Evolutionary conservation across 92 coral and sea anemone species (phyloP), one percentile per base, ranked within the genome.

Genomic region (Zoanthus gigantus): DNA sequence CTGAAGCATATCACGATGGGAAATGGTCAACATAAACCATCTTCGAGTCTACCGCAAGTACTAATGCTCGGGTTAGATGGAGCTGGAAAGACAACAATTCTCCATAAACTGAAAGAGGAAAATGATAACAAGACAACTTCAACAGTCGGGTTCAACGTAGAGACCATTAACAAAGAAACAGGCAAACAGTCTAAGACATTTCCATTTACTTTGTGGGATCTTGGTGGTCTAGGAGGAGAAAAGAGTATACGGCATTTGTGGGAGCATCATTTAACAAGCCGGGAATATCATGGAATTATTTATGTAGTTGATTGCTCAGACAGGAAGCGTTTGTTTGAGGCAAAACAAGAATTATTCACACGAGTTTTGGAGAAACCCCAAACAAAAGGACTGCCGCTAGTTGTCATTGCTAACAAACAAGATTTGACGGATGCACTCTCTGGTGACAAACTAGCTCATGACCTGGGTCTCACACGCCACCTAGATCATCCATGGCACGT

Each of bases 51-150:
- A 44, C 85, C 85, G 47, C 85, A 81, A 65, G 17, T 81, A 14
- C 46, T 81, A 52, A 81, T 81, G 85, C 37, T 81, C 12, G 85
- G 85, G 47, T 81, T 81, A 56, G 85, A 81, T 71, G 85, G 85
- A 16, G 85, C 85, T 42, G 85, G 85, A 8, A 81, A 81, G 44
- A 81, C 85, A 42, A 81, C 85, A 44, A 14, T 81, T 46, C 85
- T 81, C 31, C 57, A 68, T 37, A 45, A 71, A 45, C 45, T 81
- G 9, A 81, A 81, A 45, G 61, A 66, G 74, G 44, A 75, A 46
- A 45, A 9, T 16, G 45, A 29, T 11, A 16, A 9, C 85, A 45
- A 45, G 28, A 65, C 75, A 14, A 65, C 85, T 14, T 10, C 74
- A 8, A 81, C 85, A 10, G 42, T 81, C 12, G 85, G 85, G 42